These are phyloP conservation scores for Synergus itoensis DNA, from an alignment of 2,888 invertebrate species.

Conservation along the genomic window DNA sequence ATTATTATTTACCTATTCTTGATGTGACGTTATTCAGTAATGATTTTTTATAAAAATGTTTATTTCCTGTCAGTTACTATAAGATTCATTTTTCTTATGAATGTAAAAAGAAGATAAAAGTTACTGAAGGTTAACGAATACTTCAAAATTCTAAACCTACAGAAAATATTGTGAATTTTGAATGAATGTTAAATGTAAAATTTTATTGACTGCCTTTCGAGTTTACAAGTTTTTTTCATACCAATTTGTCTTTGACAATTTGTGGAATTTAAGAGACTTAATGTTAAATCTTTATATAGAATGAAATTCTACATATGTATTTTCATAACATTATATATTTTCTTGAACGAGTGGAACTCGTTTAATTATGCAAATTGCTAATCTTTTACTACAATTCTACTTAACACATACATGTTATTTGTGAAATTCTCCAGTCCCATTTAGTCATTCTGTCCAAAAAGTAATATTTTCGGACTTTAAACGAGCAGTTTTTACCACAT, in stretches of 20 bases:
- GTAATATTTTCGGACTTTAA: background rate
- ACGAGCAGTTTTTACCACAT: background rate
- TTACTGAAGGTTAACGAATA: background rate
- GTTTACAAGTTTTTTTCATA: background rate
- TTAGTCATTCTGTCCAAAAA: background rate
- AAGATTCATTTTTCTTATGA: background rate
- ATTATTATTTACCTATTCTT: background rate
- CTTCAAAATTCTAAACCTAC: background rate
- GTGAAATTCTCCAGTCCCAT: background rate
- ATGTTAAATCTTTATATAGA: no score
- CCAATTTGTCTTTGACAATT: background rate
- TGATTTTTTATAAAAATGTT: background rate
- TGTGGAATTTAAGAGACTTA: background rate
- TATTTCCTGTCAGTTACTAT: background rate
- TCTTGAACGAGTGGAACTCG: background rate
- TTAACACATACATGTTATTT: background rate
- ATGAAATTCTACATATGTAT: background rate
- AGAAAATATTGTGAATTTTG: background rate
- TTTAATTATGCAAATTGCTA: background rate
- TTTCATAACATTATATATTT: constrained; percentile 7
- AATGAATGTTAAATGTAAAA: background rate
- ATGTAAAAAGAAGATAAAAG: background rate
- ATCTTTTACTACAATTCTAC: background rate
- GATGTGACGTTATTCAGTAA: background rate
- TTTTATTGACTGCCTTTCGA: background rate